These are phyloP conservation scores for Momotus momota DNA, from an alignment of 2,797 vertebrate species.

Conservation along the genomic window DNA sequence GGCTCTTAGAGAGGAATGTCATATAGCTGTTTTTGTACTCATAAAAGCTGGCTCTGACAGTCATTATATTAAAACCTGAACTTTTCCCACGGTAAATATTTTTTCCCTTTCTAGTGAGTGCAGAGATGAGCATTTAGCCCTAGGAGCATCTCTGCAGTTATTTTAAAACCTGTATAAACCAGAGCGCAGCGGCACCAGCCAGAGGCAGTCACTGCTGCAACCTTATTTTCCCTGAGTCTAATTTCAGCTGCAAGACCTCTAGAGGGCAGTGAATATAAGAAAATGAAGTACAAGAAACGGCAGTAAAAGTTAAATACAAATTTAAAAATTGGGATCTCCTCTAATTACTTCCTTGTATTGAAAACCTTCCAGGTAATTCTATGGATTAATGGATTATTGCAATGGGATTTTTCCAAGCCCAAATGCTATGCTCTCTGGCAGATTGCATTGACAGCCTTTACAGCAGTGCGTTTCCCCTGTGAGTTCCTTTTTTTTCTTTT, in stretches of 20 bases:
- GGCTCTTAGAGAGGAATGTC: background rate
- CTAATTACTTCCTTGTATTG: conserved; percentile 10
- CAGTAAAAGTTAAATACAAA: background rate
- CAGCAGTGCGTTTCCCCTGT: background rate
- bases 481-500: background rate
- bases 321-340: background rate
- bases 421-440: background rate
- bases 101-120: background rate
- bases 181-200: background rate
- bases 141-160: background rate
- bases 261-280: conserved; percentile 75
- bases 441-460: background rate
- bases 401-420: conserved; percentile 9
- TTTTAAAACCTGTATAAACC: background rate
- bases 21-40: background rate
- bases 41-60: background rate
- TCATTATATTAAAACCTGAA: background rate
- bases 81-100: background rate
- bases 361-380: conserved; percentile 44
- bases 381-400: conserved; percentile 34
- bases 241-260: conserved; percentile 49
- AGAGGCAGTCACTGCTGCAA: background rate
- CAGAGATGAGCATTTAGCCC: background rate
- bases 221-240: background rate
- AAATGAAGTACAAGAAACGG: conserved; percentile 36